These are phyloP conservation scores for Aegypius monachus DNA, from an alignment of 2,113 vertebrate genomes.

Conservation along the genomic window DNA sequence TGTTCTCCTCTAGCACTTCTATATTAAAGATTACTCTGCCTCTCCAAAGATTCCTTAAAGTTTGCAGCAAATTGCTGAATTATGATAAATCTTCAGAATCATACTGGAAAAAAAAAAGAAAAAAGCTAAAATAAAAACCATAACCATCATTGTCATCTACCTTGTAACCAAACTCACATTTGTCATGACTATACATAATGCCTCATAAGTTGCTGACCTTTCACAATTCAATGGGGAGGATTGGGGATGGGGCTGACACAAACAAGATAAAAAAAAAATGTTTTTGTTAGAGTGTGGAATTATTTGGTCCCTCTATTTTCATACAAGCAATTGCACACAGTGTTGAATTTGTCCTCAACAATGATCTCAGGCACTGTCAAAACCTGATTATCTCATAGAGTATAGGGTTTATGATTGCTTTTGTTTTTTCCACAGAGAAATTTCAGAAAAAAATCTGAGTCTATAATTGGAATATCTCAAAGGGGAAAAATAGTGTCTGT, in stretches of 20 bases:
- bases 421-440: neutral
- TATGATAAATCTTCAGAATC: neutral
- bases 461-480: neutral
- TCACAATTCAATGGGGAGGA: neutral
- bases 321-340: neutral
- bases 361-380: neutral
- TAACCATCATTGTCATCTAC: neutral
- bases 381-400: neutral
- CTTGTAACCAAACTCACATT: neutral
- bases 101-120: neutral
- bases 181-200: neutral
- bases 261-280: neutral
- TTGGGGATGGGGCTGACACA: fast-evolving
- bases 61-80: neutral
- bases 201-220: neutral
- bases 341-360: neutral
- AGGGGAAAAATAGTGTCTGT: neutral
- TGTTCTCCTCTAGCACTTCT: slow-evolving; percentile 8
- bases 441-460: neutral
- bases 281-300: neutral
- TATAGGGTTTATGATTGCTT: neutral
- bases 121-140: neutral
- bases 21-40: slow-evolving; percentile 14
- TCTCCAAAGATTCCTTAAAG: slow-evolving; percentile 25
- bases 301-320: neutral